A percentile compares a stretch with the other conserved stretches of the same genome.
phyloP scores from a whole-genome alignment of 2,797 vertebrate species.

The Philypnodon macrostomus region DNA sequence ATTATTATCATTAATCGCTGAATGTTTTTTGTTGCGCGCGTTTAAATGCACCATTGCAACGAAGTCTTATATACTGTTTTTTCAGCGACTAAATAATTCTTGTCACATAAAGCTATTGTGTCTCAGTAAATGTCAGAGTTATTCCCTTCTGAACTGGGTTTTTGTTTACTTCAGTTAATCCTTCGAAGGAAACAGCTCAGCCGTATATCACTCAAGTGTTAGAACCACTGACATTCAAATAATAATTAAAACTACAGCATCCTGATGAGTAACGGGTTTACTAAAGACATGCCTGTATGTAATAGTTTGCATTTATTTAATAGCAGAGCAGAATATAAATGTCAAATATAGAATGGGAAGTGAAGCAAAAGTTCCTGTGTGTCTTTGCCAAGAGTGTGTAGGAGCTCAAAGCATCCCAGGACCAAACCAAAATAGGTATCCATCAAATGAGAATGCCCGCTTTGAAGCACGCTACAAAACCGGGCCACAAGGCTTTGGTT shows the following conservation, averaged over 20 bases:
- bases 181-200: conserved; percentile 1
- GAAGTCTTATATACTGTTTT: too few relatives aligned
- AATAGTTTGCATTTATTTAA: not conserved
- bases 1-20: too few relatives aligned
- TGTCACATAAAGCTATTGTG: not conserved
- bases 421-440: not conserved
- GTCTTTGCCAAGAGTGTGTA: not conserved
- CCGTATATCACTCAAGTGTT: not conserved
- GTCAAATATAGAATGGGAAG: conserved; percentile 9
- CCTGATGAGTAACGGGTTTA: not conserved
- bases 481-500: conserved; percentile 23
- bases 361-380: conserved; percentile 23
- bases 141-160: conserved; percentile 1
- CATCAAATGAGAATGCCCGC: conserved; percentile 13
- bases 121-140: conserved; percentile 7
- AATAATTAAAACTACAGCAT: conserved; percentile 9
- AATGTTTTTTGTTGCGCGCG: too few relatives aligned
- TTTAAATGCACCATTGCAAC: too few relatives aligned
- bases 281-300: not conserved
- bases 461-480: conserved; percentile 17
- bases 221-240: conserved; percentile 1
- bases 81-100: too few relatives aligned
- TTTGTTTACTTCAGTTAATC: conserved; percentile 9
- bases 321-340: not conserved
- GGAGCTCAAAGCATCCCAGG: conserved; percentile 7